These are phyloP conservation scores for Parasteatoda lunata DNA, from an alignment of 2,888 invertebrate species.

Conservation along the genomic window DNA sequence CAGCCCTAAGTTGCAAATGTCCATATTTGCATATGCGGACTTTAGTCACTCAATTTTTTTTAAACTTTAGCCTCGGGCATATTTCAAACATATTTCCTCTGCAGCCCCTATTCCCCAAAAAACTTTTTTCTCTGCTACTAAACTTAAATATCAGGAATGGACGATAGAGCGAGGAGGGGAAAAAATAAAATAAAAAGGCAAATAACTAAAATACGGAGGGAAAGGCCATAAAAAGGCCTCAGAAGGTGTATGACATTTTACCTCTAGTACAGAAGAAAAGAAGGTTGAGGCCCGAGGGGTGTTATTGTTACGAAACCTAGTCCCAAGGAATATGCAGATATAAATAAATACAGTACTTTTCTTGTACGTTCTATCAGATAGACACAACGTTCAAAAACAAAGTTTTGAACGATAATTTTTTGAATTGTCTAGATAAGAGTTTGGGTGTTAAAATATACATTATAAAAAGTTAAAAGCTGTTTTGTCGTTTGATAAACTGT, in stretches of 20 bases:
- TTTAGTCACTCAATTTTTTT: conserved; percentile 36
- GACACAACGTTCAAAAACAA: too few species aligned
- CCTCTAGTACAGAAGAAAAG: conserved; percentile 47
- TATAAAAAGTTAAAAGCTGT: too few species aligned
- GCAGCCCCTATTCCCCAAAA: conserved; percentile 3
- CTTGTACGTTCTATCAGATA: too few species aligned
- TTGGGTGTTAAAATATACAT: too few species aligned
- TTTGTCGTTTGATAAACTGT: too few species aligned
- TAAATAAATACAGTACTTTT: too few species aligned
- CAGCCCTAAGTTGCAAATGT: conserved; percentile 61
- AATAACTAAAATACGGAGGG: conserved; percentile 31
- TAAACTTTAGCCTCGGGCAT: conserved; percentile 56
- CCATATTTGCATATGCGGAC: conserved; percentile 65
- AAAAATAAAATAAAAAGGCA: conserved; percentile 34
- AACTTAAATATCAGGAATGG: conserved; percentile 60
- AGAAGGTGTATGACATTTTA: conserved; percentile 54
- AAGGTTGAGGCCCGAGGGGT: conserved; percentile 33
- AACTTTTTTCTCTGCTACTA: conserved; percentile 34
- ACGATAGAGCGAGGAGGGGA: conserved; percentile 22
- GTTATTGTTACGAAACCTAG: neutral
- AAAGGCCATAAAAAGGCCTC: conserved; percentile 42
- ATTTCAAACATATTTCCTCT: conserved; percentile 53
- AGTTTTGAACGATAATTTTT: too few species aligned
- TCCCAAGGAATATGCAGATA: too few species aligned
- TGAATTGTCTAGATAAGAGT: too few species aligned